Evolutionary conservation across 1,140 invertebrate genomes (phyloP).

Genomic region (Nymphalis io): DNA sequence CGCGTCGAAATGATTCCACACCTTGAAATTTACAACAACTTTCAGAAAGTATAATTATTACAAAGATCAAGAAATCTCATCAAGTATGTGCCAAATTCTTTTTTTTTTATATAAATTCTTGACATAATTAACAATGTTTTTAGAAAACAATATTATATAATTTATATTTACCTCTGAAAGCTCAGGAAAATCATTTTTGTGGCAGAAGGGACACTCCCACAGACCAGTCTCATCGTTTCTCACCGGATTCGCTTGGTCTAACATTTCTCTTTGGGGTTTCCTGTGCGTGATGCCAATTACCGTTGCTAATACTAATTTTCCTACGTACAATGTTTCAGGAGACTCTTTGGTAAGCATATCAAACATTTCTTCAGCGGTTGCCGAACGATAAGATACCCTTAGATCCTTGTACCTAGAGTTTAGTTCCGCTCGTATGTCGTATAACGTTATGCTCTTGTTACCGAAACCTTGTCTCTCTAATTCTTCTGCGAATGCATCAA

Average conservation of each 20-base stretch:
- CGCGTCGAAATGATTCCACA: slow-evolving; percentile 99
- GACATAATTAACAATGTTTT: background rate
- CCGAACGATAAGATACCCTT: slow-evolving; percentile 88
- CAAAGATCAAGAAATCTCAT: no score
- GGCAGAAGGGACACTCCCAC: slow-evolving; percentile 99
- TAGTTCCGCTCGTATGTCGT: slow-evolving; percentile 98
- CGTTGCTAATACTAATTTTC: slow-evolving; percentile 90
- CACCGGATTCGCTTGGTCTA: slow-evolving; percentile 97
- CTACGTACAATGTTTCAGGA: slow-evolving; percentile 96
- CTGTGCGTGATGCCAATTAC: slow-evolving; percentile 90
- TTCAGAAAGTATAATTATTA: background rate
- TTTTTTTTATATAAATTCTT: background rate
- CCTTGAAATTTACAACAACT: slow-evolving; percentile 45
- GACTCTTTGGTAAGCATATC: slow-evolving; percentile 98
- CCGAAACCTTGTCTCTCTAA: slow-evolving; percentile 97
- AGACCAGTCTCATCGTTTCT: slow-evolving; percentile 95
- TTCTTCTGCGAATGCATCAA: slow-evolving; percentile 99
- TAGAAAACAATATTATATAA: background rate
- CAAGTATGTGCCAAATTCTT: background rate
- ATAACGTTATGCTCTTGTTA: slow-evolving; percentile 98
- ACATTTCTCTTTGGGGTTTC: slow-evolving; percentile 94
- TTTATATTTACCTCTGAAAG: slow-evolving; percentile 88
- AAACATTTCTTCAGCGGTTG: slow-evolving; percentile 93
- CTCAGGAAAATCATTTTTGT: slow-evolving; percentile 97
- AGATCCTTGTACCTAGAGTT: slow-evolving; percentile 98